These are phyloP conservation scores for Stratiomys singularior DNA, from an alignment of 2,888 invertebrate species.

Conservation along the genomic window DNA sequence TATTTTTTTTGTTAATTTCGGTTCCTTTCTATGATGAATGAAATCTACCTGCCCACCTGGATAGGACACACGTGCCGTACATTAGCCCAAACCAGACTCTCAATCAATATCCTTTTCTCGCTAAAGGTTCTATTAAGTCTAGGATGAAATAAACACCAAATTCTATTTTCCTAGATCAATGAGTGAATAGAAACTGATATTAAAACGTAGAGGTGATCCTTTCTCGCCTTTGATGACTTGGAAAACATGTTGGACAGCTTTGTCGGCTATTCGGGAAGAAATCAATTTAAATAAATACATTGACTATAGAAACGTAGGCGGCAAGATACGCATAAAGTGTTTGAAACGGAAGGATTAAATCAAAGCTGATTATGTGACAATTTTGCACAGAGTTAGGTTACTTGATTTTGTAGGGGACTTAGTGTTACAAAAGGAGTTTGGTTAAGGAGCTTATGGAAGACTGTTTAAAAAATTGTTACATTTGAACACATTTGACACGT, in stretches of 20 bases:
- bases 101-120: neutral
- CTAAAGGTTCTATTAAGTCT: conserved; percentile 28
- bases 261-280: neutral
- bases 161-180: neutral
- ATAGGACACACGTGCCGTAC: conserved; percentile 11
- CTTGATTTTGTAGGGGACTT: too few species aligned
- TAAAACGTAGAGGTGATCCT: conserved; percentile 22
- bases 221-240: conserved; percentile 38
- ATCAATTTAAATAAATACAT: neutral
- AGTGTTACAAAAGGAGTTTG: conserved; percentile 4
- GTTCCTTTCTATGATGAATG: neutral
- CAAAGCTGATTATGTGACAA: conserved; percentile 35
- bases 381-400: neutral
- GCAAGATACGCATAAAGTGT: conserved; percentile 15
- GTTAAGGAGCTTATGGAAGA: neutral
- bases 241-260: conserved; percentile 7
- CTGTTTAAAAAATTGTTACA: too few species aligned
- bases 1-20: neutral
- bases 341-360: conserved; percentile 33
- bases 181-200: conserved; percentile 30
- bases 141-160: neutral
- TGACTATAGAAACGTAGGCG: neutral
- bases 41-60: neutral
- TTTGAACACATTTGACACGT: too few species aligned
- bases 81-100: too few species aligned